Base-by-base conservation (phyloP, 2,888 invertebrate species). In the Exephanes ischioxanthus region DNA sequence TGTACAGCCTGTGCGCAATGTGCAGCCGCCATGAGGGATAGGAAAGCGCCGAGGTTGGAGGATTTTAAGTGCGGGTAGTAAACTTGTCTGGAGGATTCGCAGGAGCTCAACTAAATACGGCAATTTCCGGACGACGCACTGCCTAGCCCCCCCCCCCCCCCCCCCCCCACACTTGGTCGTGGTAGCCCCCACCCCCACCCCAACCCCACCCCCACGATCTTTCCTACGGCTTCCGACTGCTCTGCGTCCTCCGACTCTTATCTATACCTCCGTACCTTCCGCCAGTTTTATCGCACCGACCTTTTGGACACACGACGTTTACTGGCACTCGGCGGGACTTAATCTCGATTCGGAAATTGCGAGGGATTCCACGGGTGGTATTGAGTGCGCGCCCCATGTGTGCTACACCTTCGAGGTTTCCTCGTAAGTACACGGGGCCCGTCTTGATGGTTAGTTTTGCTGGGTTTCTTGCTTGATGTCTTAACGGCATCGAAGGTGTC, bases 31-130 rank as follows among this genome's bases (percentile, higher is more conserved):
- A 37, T 22, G 67, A 73, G 67, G 26, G 30, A 26, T 14, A 81
- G 45, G 70, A 68, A 70, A 70, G 63, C 70, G 48, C 45, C n/a
- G 55, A 22, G 19, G 37, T 37, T n/a, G 30, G 48, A 71, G 66
- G 87, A 85, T 85, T 89, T 90, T 87, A 89, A 90, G 88, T 87
- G 87, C 87, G 72, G 67, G 83, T 70, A 87, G 88, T 88, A 89
- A 90, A 89, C 88, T 88, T 87, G 80, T 68, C 84, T 63, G 68
- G 88, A 68, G 37, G 61, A 71, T 73, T 78, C 61, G 67, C 37
- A 33, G 61, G 68, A 55, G 58, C 33, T 41, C 33, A 71, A 45
- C 45, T 73, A 55, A 67, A 55, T 53, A 41, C 53, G 70, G 72
- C 80, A 72, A 80, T 73, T 80, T 80, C 67, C 55, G 73, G 66